phyloP scores from a whole-genome alignment of 2,797 vertebrate species.

The Coendou prehensilis region DNA sequence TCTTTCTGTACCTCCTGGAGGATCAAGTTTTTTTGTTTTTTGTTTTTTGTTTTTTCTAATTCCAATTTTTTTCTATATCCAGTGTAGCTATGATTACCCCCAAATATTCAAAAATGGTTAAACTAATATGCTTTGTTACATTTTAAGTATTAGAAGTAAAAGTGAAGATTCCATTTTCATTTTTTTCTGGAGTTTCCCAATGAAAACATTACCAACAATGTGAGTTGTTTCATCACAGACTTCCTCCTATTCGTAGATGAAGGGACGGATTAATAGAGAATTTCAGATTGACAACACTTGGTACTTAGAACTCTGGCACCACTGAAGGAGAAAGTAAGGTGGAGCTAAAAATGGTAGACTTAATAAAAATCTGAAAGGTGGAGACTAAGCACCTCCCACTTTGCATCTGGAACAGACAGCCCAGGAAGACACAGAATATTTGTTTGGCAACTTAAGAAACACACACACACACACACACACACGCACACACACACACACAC shows the following conservation, averaged over 20 bases:
- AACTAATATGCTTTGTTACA: background rate
- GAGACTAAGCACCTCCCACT: background rate
- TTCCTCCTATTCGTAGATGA: background rate
- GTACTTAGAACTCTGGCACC: background rate
- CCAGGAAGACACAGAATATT: background rate
- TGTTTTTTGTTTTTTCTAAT: background rate
- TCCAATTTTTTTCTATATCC: background rate
- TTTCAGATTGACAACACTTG: background rate
- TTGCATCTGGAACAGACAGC: background rate
- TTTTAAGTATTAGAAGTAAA: background rate
- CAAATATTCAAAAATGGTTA: background rate
- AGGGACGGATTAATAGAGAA: background rate
- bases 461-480: too few relatives aligned
- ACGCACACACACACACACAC: too few relatives aligned
- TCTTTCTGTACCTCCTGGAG: background rate
- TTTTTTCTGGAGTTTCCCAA: background rate
- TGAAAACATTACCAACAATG: background rate
- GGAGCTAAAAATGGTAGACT: background rate
- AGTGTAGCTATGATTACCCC: background rate
- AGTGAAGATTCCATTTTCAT: background rate
- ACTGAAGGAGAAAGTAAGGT: accelerated
- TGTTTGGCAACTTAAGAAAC: background rate
- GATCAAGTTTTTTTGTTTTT: background rate
- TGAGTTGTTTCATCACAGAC: background rate
- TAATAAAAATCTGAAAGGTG: background rate